phyloP scores from a whole-genome alignment of 2,113 vertebrate genomes.

The Nannobrachium achirus region DNA sequence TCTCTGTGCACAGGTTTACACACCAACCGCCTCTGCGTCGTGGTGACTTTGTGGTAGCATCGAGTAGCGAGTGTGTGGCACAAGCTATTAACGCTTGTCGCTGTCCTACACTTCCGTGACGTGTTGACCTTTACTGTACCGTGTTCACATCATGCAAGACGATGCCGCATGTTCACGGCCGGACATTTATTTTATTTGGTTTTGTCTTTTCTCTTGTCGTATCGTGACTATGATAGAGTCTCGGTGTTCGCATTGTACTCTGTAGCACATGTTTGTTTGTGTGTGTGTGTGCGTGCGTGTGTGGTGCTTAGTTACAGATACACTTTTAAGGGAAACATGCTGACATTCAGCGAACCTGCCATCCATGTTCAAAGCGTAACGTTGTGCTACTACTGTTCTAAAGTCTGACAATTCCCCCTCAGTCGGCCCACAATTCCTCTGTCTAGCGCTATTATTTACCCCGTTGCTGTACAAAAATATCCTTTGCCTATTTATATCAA shows the following conservation, averaged over 20 bases:
- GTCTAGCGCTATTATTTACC: slow-evolving; percentile 24
- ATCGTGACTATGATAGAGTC: slow-evolving; percentile 40
- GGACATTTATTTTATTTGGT: slow-evolving; percentile 20
- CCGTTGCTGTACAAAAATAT: slow-evolving; percentile 66
- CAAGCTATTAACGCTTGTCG: slow-evolving; percentile 47
- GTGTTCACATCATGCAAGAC: slow-evolving; percentile 47
- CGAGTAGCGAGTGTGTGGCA: slow-evolving; percentile 45
- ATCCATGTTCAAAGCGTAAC: slow-evolving; percentile 55
- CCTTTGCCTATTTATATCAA: slow-evolving; percentile 63
- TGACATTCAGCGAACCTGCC: slow-evolving; percentile 80
- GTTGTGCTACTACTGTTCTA: slow-evolving; percentile 83
- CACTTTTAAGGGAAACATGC: slow-evolving; percentile 76
- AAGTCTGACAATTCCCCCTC: slow-evolving; percentile 65
- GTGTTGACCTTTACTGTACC: slow-evolving; percentile 29
- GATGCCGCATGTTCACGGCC: slow-evolving; percentile 49
- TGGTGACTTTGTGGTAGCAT: slow-evolving; percentile 59
- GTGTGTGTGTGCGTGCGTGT: slow-evolving; percentile 40
- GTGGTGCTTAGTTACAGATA: slow-evolving; percentile 63
- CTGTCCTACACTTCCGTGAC: slow-evolving; percentile 55
- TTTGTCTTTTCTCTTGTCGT: slow-evolving; percentile 31
- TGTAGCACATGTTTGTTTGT: slow-evolving; percentile 72
- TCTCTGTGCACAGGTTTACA: slow-evolving; percentile 23
- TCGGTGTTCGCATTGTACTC: slow-evolving; percentile 69
- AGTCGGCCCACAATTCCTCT: slow-evolving; percentile 28
- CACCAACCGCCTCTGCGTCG: slow-evolving; percentile 22